phyloP scores from a whole-genome alignment of 2,888 invertebrate species.

The Dicycla oo region DNA sequence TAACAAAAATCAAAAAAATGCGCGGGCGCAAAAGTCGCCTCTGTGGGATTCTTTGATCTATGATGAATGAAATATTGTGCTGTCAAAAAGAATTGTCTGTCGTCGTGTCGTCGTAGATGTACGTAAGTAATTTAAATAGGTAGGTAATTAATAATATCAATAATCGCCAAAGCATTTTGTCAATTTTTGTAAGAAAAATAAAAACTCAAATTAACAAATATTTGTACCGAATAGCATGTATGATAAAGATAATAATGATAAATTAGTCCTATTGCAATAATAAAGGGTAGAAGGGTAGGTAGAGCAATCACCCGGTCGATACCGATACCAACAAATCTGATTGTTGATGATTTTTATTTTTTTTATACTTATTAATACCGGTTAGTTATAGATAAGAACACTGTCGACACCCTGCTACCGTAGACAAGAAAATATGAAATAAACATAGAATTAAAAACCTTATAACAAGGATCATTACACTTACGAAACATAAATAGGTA shows the following conservation, averaged over 20 bases:
- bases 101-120: background rate
- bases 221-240: background rate
- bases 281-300: background rate
- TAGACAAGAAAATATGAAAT: constrained; percentile 6
- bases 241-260: background rate
- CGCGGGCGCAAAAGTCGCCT: constrained; percentile 20
- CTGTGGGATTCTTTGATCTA: constrained; percentile 40
- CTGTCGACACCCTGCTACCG: constrained; percentile 1
- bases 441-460: background rate
- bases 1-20: constrained; percentile 8
- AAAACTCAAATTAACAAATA: background rate
- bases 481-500: constrained; percentile 2
- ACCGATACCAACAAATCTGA: background rate
- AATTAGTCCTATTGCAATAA: background rate
- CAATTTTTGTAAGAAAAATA: background rate
- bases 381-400: background rate
- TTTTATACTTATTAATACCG: constrained; percentile 4
- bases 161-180: background rate
- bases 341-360: no score
- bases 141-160: no score
- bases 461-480: constrained; percentile 18
- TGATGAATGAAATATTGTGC: background rate
- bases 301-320: background rate
- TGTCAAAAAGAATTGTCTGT: background rate
- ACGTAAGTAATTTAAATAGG: background rate